These are phyloP conservation scores for Bombus cullumanus DNA, from an alignment of 1,140 invertebrate species.

Conservation along the genomic window DNA sequence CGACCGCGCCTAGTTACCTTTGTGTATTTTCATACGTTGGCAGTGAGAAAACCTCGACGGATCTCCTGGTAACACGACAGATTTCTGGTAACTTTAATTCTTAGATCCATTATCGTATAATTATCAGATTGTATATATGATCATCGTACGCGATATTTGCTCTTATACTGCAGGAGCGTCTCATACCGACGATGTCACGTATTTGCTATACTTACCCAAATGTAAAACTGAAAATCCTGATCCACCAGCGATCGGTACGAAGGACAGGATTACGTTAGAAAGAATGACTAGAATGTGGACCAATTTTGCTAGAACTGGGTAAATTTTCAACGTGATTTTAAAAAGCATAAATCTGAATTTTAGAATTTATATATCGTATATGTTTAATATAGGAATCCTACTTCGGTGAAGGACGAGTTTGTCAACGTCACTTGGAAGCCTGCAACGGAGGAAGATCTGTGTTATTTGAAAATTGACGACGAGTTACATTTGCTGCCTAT, in stretches of 20 bases:
- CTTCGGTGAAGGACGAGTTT: slow-evolving; percentile 22
- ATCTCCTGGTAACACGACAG: slow-evolving; percentile 12
- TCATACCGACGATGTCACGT: slow-evolving; percentile 73
- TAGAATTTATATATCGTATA: neutral
- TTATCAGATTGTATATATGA: neutral
- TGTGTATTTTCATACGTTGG: slow-evolving; percentile 81
- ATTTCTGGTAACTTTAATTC: slow-evolving; percentile 31
- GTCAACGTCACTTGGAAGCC: slow-evolving; percentile 55
- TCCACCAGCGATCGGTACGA: slow-evolving; percentile 13
- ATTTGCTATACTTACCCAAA: slow-evolving; percentile 60
- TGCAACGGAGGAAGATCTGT: slow-evolving; percentile 7
- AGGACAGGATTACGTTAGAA: slow-evolving; percentile 57
- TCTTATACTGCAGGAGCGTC: slow-evolving; percentile 59
- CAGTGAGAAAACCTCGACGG: slow-evolving; percentile 39
- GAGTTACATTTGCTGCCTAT: slow-evolving; percentile 30
- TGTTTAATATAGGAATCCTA: slow-evolving; percentile 58
- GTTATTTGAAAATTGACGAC: slow-evolving; percentile 60
- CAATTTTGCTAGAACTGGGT: slow-evolving; percentile 66
- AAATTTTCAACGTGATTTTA: neutral
- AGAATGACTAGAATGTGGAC: slow-evolving; percentile 70
- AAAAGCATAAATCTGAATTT: neutral
- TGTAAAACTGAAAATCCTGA: slow-evolving; percentile 10
- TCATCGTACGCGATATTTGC: neutral
- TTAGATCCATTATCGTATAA: neutral
- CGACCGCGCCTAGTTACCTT: slow-evolving; percentile 76